Percentiles rank a stretch among this genome's conserved stretches.
Evolutionary conservation across 2,113 vertebrate genomes (phyloP).

Genomic region (Brachypodius melanocephalos): DNA sequence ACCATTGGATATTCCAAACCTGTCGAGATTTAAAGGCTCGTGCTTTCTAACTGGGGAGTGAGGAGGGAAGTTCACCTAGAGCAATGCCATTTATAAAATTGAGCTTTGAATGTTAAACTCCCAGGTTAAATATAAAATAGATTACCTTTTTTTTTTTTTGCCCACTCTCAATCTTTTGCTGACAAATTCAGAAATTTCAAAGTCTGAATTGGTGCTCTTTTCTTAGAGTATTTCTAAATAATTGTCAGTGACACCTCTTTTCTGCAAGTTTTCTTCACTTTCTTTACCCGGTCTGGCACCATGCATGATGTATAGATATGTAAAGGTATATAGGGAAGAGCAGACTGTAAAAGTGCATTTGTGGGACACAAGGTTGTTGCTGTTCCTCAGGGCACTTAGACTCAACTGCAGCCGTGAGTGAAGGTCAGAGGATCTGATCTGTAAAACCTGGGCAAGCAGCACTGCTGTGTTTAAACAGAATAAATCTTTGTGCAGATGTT

Average conservation of each 20-base stretch:
- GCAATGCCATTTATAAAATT: neutral
- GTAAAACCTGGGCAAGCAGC: neutral
- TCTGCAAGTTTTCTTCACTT: neutral
- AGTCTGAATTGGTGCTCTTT: neutral
- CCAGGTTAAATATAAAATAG: constrained; percentile 15
- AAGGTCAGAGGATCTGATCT: neutral
- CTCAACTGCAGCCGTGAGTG: neutral
- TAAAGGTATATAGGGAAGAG: neutral
- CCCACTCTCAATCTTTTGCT: neutral
- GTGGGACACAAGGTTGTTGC: neutral
- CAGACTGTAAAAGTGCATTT: rapidly evolving
- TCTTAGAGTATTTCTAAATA: neutral
- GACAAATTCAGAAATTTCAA: neutral
- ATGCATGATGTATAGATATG: too few species aligned
- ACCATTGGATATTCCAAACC: neutral
- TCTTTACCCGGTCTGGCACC: neutral
- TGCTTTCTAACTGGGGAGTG: neutral
- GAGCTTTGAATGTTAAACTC: constrained; percentile 11
- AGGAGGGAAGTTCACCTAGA: neutral
- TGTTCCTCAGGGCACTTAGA: neutral
- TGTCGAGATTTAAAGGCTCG: neutral
- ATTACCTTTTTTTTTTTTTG: neutral
- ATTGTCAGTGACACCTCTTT: neutral
- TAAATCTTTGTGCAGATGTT: neutral
- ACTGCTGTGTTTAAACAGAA: neutral